Conservation (phyloP, 2,113 vertebrate genomes). For the Microtus ochrogaster region DNA sequence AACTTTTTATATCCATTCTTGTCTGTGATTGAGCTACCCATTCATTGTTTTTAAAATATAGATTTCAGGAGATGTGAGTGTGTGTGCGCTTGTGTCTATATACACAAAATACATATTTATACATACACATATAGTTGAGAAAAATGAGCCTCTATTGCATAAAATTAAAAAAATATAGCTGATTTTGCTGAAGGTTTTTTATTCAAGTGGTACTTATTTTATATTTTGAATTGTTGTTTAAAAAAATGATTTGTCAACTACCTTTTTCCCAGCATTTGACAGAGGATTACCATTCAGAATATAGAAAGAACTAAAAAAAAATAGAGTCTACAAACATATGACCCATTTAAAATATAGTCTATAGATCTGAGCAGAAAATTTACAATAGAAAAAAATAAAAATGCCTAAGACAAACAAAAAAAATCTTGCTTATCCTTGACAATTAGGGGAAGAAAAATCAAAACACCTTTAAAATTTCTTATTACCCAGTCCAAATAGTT, state of each 20-base stretch:
- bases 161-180: background rate
- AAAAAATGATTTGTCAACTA: background rate
- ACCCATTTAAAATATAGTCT: background rate
- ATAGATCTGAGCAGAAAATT: background rate
- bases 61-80: background rate
- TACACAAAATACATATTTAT: background rate
- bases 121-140: background rate
- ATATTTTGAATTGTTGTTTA: background rate
- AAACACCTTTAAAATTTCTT: background rate
- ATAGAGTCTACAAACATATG: background rate
- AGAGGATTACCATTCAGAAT: background rate
- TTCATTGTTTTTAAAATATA: conserved; percentile 20
- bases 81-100: background rate
- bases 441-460: background rate
- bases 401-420: background rate
- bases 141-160: background rate
- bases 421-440: background rate
- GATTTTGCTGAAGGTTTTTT: background rate
- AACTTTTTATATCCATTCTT: conserved; percentile 23
- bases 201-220: conserved; percentile 15
- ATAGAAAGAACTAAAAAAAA: background rate
- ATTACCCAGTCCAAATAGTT: background rate
- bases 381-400: background rate
- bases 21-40: background rate
- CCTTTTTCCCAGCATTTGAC: background rate